Percentiles rank a stretch among this genome's conserved stretches.
phyloP scores from a whole-genome alignment of 1,140 invertebrate species.

The roundworm (Caenorhabditis elegans) region DNA sequence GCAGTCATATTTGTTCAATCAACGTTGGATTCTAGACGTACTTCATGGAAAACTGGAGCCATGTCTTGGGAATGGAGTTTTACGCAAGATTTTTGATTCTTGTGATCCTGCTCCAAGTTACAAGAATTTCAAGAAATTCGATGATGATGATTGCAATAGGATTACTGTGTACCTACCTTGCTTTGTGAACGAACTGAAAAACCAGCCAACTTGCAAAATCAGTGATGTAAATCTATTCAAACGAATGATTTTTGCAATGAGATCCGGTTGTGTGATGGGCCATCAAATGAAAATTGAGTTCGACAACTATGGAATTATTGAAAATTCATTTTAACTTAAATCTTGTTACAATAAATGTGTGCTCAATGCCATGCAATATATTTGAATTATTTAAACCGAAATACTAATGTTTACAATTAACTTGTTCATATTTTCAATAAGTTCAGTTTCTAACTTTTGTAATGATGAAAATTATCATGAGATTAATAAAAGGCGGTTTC shows the following conservation, averaged over 20 bases:
- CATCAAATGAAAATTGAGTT: background rate
- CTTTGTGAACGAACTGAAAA: too few relatives aligned
- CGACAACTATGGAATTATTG: background rate
- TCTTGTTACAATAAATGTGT: too few relatives aligned
- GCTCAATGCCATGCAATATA: too few relatives aligned
- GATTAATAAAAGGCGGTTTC: too few relatives aligned
- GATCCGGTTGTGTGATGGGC: background rate
- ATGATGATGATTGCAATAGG: background rate
- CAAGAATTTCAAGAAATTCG: background rate
- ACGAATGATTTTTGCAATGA: background rate
- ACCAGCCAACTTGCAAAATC: background rate
- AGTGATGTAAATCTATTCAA: background rate
- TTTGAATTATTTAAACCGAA: too few relatives aligned
- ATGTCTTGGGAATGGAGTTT: background rate
- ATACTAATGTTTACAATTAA: too few relatives aligned
- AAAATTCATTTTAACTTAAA: too few relatives aligned
- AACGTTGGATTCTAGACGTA: background rate
- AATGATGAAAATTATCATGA: too few relatives aligned
- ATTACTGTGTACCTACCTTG: background rate
- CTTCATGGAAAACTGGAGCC: background rate
- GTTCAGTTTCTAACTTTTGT: too few relatives aligned
- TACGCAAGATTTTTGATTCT: too few relatives aligned
- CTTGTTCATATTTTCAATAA: too few relatives aligned
- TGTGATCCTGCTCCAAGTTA: too few relatives aligned
- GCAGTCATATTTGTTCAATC: background rate